Conservation (phyloP, 2,113 vertebrate species). For the Colaptes auratus region DNA sequence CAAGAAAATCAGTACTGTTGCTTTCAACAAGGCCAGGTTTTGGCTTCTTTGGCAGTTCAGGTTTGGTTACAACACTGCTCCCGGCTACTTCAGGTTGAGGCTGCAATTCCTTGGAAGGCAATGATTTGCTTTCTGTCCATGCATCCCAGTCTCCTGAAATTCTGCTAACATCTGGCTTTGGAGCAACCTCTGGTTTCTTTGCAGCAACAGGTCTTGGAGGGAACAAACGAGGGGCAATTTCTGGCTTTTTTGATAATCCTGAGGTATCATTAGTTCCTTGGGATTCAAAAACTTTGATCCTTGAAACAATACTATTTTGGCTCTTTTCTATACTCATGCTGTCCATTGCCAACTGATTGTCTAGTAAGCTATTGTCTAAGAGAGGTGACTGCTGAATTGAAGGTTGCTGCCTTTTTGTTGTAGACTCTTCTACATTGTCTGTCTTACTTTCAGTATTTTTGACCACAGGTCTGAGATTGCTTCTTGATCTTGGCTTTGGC, state of each 20-base stretch:
- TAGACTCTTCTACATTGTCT: conserved; percentile 38
- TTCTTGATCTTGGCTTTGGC: conserved; percentile 89
- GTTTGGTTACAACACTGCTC: conserved; percentile 72
- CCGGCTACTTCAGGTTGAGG: conserved; percentile 33
- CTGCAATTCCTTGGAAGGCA: conserved; percentile 61
- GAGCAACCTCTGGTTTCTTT: conserved; percentile 83
- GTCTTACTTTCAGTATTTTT: conserved; percentile 74
- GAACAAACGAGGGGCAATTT: conserved; percentile 79
- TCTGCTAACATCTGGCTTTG: conserved; percentile 74
- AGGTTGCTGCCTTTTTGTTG: neutral
- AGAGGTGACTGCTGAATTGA: conserved; percentile 70
- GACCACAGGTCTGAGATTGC: conserved; percentile 73
- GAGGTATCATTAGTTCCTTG: conserved; percentile 73
- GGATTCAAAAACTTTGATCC: conserved; percentile 90
- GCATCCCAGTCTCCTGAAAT: conserved; percentile 74
- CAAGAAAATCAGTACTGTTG: conserved; percentile 66
- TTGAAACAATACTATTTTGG: conserved; percentile 85
- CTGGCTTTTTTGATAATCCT: conserved; percentile 77
- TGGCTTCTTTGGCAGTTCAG: conserved; percentile 84
- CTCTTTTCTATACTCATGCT: conserved; percentile 82
- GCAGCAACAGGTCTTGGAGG: conserved; percentile 72
- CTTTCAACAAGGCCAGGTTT: conserved; percentile 71
- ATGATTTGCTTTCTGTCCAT: conserved; percentile 61
- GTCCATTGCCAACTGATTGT: conserved; percentile 56
- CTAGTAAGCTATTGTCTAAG: conserved; percentile 71